phyloP scores from a whole-genome alignment of 1,140 invertebrate genomes.

The Drosophila nasuta region DNA sequence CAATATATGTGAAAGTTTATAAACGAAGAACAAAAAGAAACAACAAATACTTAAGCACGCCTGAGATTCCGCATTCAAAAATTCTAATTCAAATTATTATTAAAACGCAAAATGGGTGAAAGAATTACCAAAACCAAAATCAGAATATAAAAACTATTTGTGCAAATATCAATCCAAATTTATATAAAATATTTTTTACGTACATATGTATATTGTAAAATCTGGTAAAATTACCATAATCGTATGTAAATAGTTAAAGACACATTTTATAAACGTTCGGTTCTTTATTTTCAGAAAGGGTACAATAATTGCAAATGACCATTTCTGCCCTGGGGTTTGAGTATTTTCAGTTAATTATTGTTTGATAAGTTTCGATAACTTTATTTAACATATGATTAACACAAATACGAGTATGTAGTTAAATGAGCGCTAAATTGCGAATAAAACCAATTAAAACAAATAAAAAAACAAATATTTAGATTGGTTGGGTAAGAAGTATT shows the following conservation, averaged over 20 bases:
- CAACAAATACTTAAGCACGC: conserved; percentile 58
- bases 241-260: conserved; percentile 75
- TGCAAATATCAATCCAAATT: conserved; percentile 76
- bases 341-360: conserved; percentile 59
- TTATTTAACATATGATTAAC: conserved; percentile 72
- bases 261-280: conserved; percentile 48
- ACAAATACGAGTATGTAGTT: conserved; percentile 68
- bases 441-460: conserved; percentile 78
- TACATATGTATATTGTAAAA: conserved; percentile 69
- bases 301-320: conserved; percentile 25
- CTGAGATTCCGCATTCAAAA: conserved; percentile 65
- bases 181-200: conserved; percentile 77
- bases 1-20: conserved; percentile 43
- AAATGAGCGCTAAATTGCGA: conserved; percentile 81
- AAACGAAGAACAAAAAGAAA: conserved; percentile 20
- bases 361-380: conserved; percentile 55
- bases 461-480: conserved; percentile 1
- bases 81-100: conserved; percentile 47
- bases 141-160: conserved; percentile 49
- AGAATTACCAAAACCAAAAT: conserved; percentile 37
- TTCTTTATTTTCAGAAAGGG: conserved; percentile 11
- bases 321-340: conserved; percentile 42
- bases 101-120: conserved; percentile 59
- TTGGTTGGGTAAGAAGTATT: background rate
- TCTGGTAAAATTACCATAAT: conserved; percentile 53